Base-by-base conservation (phyloP, 2,113 vertebrate genomes). In the Apodemus sylvaticus region DNA sequence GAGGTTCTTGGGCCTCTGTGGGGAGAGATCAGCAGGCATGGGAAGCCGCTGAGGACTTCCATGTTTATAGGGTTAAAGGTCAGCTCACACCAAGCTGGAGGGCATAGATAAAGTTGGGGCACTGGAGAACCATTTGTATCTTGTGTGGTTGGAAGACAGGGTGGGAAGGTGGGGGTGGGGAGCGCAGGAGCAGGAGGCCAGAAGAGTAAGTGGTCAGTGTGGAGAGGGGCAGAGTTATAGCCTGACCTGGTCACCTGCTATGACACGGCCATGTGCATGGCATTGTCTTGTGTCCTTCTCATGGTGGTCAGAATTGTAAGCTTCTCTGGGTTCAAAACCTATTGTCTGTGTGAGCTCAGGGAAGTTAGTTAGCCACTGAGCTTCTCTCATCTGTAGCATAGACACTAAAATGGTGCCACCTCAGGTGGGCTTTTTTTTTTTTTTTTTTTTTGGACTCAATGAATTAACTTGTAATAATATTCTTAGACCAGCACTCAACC, bases 161-260 rank as follows among this genome's bases (percentile, higher is more conserved):
- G 48, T 48, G 2, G 76, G 20, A 14, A 55, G 34, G 34, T 26
- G 26, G 53, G 53, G 53, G 53, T 9, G 58, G 58, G 5, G 42
- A 4, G 39, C 42, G 39, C 14, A 85, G 82, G 62, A 53, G 34
- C 45, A 55, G 89, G 53, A 74, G 17, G 51, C 93, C 81, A 36
- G 60, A 34, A 2, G 73, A 71, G 12, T 64, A 48, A 42, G 83
- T 22, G 29, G 42, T 34, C 9, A 7, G 29, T 9, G 7, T 3
- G 0, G 81, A 53, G 16, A 16, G 34, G 22, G 19, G n/a, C 7
- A 9, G 81, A 24, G 13, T 20, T 0, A 12, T 74, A 86, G 58
- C 3, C 34, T 12, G 34, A 34, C 51, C 55, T 55, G 79, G 29
- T 45, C 31, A 11, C 3, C 3, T 2, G 0, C 60, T 0, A 4